These are phyloP conservation scores for Adelosebastes latens DNA, from an alignment of 2,797 vertebrate species.

Conservation along the genomic window DNA sequence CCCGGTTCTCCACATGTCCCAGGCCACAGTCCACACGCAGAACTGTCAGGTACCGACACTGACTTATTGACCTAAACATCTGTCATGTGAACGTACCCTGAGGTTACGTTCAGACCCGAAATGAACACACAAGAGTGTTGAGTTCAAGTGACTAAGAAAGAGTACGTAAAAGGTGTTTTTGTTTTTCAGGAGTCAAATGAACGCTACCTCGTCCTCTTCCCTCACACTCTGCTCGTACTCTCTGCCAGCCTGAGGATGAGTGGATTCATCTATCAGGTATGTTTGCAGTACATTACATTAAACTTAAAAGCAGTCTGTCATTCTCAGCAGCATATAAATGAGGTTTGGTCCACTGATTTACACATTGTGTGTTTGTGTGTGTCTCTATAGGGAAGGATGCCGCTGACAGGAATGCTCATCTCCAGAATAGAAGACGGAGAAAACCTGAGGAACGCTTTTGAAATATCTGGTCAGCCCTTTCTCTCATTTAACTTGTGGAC, in stretches of 20 bases:
- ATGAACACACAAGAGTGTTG: not conserved
- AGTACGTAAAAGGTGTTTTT: constrained; percentile 28
- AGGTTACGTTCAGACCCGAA: not conserved
- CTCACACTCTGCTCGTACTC: constrained; percentile 91
- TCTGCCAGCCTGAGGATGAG: constrained; percentile 98
- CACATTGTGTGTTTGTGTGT: not conserved
- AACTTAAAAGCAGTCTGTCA: not conserved
- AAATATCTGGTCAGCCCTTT: constrained; percentile 90
- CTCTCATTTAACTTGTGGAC: not conserved
- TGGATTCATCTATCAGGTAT: constrained; percentile 96
- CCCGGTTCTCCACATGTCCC: constrained; percentile 92
- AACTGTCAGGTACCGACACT: constrained; percentile 86
- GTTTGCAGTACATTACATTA: not conserved
- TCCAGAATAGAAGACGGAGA: constrained; percentile 93
- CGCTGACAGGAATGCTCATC: constrained; percentile 92
- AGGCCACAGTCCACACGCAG: constrained; percentile 89
- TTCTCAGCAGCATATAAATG: not conserved
- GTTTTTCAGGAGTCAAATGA: constrained; percentile 91
- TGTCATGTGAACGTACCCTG: not conserved
- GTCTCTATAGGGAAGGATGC: constrained; percentile 87
- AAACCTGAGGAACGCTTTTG: constrained; percentile 91
- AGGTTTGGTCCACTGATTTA: not conserved
- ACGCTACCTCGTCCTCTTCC: constrained; percentile 94
- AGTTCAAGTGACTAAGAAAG: not conserved
- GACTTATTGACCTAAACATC: not conserved